Conservation (phyloP, 1,140 invertebrate species). For the Ostrea edulis region DNA sequence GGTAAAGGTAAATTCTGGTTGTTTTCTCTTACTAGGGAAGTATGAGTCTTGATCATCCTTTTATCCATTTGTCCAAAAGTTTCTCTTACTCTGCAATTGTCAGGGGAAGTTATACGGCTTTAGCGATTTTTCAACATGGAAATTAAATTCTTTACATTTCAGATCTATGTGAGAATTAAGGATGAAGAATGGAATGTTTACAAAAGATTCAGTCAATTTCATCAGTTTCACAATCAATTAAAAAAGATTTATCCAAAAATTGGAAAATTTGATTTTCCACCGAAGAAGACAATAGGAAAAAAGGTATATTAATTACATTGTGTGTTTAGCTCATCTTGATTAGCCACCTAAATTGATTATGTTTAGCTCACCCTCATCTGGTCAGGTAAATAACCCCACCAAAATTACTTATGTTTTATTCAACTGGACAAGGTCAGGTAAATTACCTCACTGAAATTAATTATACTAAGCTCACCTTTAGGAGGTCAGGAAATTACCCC, state of each 20-base stretch:
- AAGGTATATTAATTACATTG: slow-evolving; percentile 83
- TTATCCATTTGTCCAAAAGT: too few relatives aligned
- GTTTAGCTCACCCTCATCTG: too few relatives aligned
- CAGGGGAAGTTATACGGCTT: too few relatives aligned
- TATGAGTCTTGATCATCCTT: too few relatives aligned
- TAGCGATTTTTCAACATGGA: too few relatives aligned
- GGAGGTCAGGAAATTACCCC: neutral
- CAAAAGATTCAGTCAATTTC: slow-evolving; percentile 93
- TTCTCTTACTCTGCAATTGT: too few relatives aligned
- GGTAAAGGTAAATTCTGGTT: too few relatives aligned
- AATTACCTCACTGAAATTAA: neutral
- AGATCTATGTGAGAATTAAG: slow-evolving; percentile 90
- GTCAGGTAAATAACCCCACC: neutral
- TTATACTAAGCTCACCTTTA: neutral
- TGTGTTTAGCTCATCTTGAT: neutral
- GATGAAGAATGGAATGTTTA: slow-evolving; percentile 97
- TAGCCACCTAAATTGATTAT: neutral
- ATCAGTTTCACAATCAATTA: slow-evolving; percentile 88
- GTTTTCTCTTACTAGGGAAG: too few relatives aligned
- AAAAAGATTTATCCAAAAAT: slow-evolving; percentile 90
- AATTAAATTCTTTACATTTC: slow-evolving; percentile 51
- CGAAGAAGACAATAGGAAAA: slow-evolving; percentile 94
- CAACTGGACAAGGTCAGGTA: neutral
- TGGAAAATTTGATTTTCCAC: slow-evolving; percentile 93
- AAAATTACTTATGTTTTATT: neutral